Percentiles rank a stretch among this genome's conserved stretches.
phyloP scores from a whole-genome alignment of 2,797 vertebrate genomes.

The Sparus aurata region DNA sequence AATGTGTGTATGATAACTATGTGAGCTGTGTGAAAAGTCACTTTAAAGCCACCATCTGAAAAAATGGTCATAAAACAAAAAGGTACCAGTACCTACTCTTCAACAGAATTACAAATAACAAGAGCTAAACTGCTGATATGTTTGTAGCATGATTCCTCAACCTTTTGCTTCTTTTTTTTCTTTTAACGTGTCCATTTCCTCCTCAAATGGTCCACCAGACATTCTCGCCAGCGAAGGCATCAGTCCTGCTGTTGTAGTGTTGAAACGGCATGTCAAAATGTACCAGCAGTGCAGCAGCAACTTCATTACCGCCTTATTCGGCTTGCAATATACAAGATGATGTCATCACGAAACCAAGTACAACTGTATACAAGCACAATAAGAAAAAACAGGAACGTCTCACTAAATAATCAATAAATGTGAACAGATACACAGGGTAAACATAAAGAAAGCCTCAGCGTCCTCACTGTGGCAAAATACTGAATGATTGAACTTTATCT shows the following conservation, averaged over 20 bases:
- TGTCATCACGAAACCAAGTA: conserved; percentile 90
- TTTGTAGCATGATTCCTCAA: conserved; percentile 89
- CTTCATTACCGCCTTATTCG: conserved; percentile 91
- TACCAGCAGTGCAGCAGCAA: conserved; percentile 95
- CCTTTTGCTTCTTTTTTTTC: conserved; percentile 63
- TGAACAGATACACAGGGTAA: conserved; percentile 92
- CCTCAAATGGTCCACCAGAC: conserved; percentile 66
- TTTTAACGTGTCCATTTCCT: conserved; percentile 77
- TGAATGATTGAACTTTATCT: conserved; percentile 75
- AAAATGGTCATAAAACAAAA: conserved; percentile 92
- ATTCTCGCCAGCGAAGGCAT: conserved; percentile 79
- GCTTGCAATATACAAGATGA: conserved; percentile 90
- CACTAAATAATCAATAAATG: conserved; percentile 91
- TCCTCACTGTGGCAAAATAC: conserved; percentile 90
- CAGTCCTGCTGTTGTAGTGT: conserved; percentile 85
- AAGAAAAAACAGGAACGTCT: conserved; percentile 90
- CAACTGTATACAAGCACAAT: conserved; percentile 90
- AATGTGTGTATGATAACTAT: conserved; percentile 93
- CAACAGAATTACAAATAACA: conserved; percentile 88
- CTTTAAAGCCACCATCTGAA: conserved; percentile 97
- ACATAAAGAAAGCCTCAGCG: conserved; percentile 86
- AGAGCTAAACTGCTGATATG: conserved; percentile 95
- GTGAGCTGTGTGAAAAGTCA: conserved; percentile 95
- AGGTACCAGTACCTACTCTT: conserved; percentile 99
- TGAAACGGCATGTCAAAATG: conserved; percentile 85